Base-by-base conservation (phyloP, 2,113 vertebrate species). In the Uria aalge region DNA sequence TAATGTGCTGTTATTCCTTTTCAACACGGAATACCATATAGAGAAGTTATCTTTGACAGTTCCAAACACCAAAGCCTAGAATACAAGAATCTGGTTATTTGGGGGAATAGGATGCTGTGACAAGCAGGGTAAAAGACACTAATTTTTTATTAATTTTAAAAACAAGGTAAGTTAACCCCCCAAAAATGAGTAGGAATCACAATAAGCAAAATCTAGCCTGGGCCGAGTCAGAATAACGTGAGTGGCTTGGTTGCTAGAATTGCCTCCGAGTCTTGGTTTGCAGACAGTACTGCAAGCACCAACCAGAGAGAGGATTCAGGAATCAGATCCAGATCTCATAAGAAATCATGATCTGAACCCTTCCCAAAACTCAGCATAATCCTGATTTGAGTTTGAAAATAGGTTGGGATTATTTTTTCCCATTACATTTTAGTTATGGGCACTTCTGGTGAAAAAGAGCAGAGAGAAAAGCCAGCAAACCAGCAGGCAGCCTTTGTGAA, bases 401-500 rank as follows among this genome's bases (percentile, higher is more conserved):
- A 87, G 29, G 17, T 45, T 91, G 77, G 63, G 34, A 71, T 50
- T 5, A 48, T 38, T 77, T 82, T 92, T 78, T 26, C 81, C 80
- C 69, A 86, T 87, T 88, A 64, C 15, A 45, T 34, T 85, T 85
- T 48, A 43, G 38, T 92, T 96, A 80, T 32, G 47, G 90, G 36
- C 23, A 59, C 59, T 91, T 93, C 36, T 78, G 32, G 64, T 64
- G 75, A 40, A 80, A 92, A 93, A 64, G 38, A 73, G 36, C 55
- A 75, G 59, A 90, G 53, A 30, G 53, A 90, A 86, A 96, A 94
- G 84, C 63, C 77, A 84, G 24, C 52, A 94, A 90, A 94, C 30
- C 88, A 94, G 83, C 86, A 94, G 77, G 83, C 74, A 95, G 67
- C 66, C 67, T 94, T 88, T 90, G 83, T 68, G 62, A 80, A 80